Conservation (phyloP, 2,888 invertebrate species). For the Harmothoe impar region DNA sequence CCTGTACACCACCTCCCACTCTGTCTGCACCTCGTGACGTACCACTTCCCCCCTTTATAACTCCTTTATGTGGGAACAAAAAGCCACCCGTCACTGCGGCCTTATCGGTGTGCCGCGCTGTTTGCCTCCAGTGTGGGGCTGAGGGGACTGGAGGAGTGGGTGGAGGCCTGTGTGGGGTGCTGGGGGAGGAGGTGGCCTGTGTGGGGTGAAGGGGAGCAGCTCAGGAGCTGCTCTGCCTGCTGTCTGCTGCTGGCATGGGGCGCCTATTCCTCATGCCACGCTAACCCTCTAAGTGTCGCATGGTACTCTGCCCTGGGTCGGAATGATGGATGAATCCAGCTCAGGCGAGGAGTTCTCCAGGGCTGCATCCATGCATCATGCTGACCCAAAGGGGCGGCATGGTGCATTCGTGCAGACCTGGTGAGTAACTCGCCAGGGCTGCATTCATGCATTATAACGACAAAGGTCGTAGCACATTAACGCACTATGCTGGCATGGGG, state of each 20-base stretch:
- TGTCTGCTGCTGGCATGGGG: not conserved
- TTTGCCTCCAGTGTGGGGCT: constrained; percentile 25
- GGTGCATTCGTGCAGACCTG: too few relatives aligned
- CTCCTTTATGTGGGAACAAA: constrained; percentile 58
- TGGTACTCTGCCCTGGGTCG: too few relatives aligned
- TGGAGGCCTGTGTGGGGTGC: not conserved
- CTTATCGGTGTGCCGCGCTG: constrained; percentile 48
- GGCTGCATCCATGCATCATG: too few relatives aligned
- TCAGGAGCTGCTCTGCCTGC: not conserved
- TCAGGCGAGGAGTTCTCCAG: too few relatives aligned
- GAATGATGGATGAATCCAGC: too few relatives aligned
- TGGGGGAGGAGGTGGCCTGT: not conserved
- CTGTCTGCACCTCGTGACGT: not conserved
- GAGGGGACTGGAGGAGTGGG: not conserved
- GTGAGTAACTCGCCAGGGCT: too few relatives aligned
- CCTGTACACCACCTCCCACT: not conserved
- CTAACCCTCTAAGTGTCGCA: too few relatives aligned
- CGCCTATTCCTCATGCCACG: not conserved
- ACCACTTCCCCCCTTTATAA: not conserved
- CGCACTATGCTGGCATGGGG: not conserved
- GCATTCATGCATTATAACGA: too few relatives aligned
- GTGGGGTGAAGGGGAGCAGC: constrained; percentile 24
- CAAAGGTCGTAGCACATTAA: too few relatives aligned
- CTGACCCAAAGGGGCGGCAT: too few relatives aligned
- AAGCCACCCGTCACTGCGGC: constrained; percentile 44